Conservation (phyloP, 2,797 vertebrate genomes). For the Sarcophilus harrisii region DNA sequence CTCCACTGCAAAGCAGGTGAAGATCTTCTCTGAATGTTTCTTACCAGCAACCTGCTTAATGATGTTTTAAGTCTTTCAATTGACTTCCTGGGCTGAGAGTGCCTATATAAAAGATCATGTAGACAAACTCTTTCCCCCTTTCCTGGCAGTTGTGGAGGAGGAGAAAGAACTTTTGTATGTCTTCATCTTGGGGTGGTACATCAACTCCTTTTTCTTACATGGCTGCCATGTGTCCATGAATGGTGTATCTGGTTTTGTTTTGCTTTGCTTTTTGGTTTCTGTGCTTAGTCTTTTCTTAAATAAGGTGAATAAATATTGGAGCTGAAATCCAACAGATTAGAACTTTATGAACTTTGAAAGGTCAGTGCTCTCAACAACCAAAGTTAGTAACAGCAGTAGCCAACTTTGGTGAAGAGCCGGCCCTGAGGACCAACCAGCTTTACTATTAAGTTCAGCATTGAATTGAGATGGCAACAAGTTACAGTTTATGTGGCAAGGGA, state of each 20-base stretch:
- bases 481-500: not conserved
- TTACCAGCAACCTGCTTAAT: not conserved
- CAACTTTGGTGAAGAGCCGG: not conserved
- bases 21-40: not conserved
- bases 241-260: not conserved
- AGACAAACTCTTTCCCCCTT: not conserved
- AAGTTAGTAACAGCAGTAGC: not conserved
- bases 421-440: not conserved
- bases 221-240: not conserved
- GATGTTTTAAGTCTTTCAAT: not conserved
- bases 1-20: not conserved
- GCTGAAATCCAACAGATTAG: not conserved
- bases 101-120: not conserved
- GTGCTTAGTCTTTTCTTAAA: not conserved
- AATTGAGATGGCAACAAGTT: not conserved
- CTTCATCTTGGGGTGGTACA: not conserved
- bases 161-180: not conserved
- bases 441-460: not conserved
- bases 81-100: not conserved
- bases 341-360: not conserved
- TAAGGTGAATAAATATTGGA: not conserved
- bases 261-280: not conserved
- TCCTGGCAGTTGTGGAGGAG: too few relatives aligned
- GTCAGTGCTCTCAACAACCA: not conserved
- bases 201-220: not conserved